Evolutionary conservation across 2,113 vertebrate species (phyloP).

Genomic region (Cebidichthys violaceus): DNA sequence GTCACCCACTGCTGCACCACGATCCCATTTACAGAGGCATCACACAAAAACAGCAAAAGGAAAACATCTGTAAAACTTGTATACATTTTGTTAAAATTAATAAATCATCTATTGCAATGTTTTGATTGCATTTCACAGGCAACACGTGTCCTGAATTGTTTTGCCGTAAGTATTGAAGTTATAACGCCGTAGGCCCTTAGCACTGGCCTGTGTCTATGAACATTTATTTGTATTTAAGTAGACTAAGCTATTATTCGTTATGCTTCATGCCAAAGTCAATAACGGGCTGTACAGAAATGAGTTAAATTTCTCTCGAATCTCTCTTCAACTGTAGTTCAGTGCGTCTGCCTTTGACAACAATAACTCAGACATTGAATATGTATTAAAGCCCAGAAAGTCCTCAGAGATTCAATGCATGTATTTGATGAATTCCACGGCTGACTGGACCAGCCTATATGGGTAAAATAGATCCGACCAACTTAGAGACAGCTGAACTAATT

Average conservation of each 20-base stretch:
- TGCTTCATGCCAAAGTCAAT: slow-evolving; percentile 64
- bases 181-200: slow-evolving; percentile 55
- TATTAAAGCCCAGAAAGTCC: slow-evolving; percentile 61
- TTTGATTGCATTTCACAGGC: slow-evolving; percentile 68
- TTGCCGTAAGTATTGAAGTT: slow-evolving; percentile 54
- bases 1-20: background rate
- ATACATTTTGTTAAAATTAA: slow-evolving; percentile 69
- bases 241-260: slow-evolving; percentile 62
- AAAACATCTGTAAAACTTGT: slow-evolving; percentile 66
- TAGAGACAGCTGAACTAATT: slow-evolving; percentile 77
- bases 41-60: slow-evolving; percentile 35
- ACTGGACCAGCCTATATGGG: slow-evolving; percentile 60
- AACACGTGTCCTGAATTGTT: slow-evolving; percentile 69
- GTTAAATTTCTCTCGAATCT: slow-evolving; percentile 59
- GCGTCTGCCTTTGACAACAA: slow-evolving; percentile 67
- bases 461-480: slow-evolving; percentile 73
- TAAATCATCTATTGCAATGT: slow-evolving; percentile 70
- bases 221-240: slow-evolving; percentile 69
- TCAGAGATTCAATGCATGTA: slow-evolving; percentile 64
- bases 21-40: background rate
- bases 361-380: slow-evolving; percentile 68
- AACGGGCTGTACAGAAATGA: slow-evolving; percentile 43
- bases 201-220: slow-evolving; percentile 56
- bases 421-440: slow-evolving; percentile 63
- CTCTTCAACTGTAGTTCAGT: slow-evolving; percentile 49